Percentiles rank a stretch among this genome's conserved stretches.
Evolutionary conservation across 2,113 vertebrate genomes (phyloP).

Genomic region (Serinus canaria): DNA sequence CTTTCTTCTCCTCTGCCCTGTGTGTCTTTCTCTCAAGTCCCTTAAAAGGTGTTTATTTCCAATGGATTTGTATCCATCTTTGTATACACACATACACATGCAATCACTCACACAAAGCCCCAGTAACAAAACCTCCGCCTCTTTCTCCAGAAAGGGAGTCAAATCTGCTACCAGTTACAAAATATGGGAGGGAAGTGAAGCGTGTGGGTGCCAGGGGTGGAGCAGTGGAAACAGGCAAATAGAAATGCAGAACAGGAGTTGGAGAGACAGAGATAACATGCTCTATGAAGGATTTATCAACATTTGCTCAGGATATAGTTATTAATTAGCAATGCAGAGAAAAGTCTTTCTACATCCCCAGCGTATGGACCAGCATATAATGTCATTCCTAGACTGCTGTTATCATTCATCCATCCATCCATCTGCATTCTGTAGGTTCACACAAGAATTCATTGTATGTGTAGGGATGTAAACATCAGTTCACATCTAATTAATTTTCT

Average conservation of each 20-base stretch:
- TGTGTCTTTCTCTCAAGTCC: slow-evolving; percentile 26
- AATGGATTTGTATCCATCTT: slow-evolving; percentile 28
- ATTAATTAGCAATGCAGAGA: slow-evolving; percentile 57
- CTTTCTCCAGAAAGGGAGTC: slow-evolving; percentile 13
- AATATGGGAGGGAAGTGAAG: slow-evolving; percentile 33
- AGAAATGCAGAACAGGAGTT: slow-evolving; percentile 51
- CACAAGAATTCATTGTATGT: background rate
- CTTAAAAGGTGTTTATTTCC: slow-evolving; percentile 57
- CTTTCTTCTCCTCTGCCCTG: slow-evolving; percentile 51
- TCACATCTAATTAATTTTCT: slow-evolving; percentile 44
- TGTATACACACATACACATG: slow-evolving; percentile 17
- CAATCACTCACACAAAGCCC: slow-evolving; percentile 41
- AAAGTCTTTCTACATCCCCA: slow-evolving; percentile 48
- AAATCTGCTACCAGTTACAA: slow-evolving; percentile 32
- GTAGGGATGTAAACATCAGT: slow-evolving; percentile 25
- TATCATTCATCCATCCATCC: slow-evolving; percentile 9
- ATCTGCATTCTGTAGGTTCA: slow-evolving; percentile 21
- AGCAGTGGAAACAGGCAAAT: slow-evolving; percentile 39
- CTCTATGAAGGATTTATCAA: slow-evolving; percentile 42
- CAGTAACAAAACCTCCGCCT: slow-evolving; percentile 31
- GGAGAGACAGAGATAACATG: slow-evolving; percentile 41
- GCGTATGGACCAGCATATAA: slow-evolving; percentile 23
- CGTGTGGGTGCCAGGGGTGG: slow-evolving; percentile 33
- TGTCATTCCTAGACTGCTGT: slow-evolving; percentile 35
- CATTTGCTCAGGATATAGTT: slow-evolving; percentile 58